These are phyloP conservation scores for Centropyge bicolor DNA, from an alignment of 2,797 vertebrate species.

Conservation along the genomic window DNA sequence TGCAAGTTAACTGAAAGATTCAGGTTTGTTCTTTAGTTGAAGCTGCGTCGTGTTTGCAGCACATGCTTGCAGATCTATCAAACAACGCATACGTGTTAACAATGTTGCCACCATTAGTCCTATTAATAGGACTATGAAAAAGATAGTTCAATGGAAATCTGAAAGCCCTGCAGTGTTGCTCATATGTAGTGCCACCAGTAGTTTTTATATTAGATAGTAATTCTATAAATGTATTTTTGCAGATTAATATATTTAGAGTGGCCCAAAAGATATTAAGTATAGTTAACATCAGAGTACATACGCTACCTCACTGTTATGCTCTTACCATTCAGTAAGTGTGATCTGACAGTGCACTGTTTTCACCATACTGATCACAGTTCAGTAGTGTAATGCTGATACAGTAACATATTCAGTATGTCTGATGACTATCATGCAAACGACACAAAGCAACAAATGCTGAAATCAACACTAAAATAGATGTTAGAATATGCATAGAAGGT, in stretches of 20 bases:
- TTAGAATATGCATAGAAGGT: neutral
- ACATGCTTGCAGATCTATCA: neutral
- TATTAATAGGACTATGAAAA: neutral
- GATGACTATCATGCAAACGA: neutral
- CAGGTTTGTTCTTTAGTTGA: neutral
- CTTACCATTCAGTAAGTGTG: neutral
- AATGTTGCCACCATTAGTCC: neutral
- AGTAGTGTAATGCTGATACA: neutral
- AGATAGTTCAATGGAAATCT: neutral
- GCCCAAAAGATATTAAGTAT: accelerated
- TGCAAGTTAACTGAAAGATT: neutral
- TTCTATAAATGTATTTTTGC: neutral
- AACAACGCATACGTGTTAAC: neutral
- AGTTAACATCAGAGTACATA: neutral
- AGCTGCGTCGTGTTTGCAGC: neutral
- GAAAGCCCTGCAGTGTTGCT: neutral
- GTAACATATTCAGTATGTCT: neutral
- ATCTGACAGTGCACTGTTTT: neutral
- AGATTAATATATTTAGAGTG: neutral
- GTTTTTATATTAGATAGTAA: neutral
- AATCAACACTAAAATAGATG: neutral
- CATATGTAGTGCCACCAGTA: neutral
- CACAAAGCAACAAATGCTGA: neutral
- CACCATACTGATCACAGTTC: neutral
- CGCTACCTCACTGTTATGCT: neutral